Conservation (phyloP, 1,140 invertebrate genomes). For the Neotoxoptera formosana region DNA sequence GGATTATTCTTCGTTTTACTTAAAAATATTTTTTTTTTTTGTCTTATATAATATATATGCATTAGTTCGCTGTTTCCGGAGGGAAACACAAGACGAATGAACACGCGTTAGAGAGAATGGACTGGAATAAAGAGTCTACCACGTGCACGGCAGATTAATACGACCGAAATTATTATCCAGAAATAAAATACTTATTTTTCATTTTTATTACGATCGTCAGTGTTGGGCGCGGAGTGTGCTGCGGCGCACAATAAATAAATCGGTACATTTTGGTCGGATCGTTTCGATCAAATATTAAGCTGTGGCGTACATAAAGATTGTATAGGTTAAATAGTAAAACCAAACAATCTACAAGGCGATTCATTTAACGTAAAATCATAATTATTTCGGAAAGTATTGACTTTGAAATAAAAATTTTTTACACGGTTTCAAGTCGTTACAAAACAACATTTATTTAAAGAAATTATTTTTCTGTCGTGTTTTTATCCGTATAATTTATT, state of each 20-base stretch:
- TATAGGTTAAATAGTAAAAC: too few species aligned
- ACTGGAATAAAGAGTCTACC: not conserved
- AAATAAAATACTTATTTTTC: conserved; percentile 19
- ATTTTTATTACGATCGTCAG: not conserved
- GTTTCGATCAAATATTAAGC: not conserved
- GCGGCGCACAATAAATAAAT: not conserved
- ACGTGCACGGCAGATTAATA: not conserved
- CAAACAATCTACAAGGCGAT: too few species aligned
- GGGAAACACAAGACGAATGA: not conserved
- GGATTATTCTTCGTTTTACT: not conserved
- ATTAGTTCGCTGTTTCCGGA: not conserved
- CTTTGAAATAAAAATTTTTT: too few species aligned
- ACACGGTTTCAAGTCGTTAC: too few species aligned
- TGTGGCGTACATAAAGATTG: not conserved
- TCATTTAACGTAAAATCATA: too few species aligned
- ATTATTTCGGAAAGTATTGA: too few species aligned
- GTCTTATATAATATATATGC: not conserved
- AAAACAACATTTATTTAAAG: too few species aligned
- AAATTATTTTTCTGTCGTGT: too few species aligned
- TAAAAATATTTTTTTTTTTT: not conserved
- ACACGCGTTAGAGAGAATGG: not conserved
- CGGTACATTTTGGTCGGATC: not conserved
- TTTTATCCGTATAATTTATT: too few species aligned
- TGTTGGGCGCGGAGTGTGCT: not conserved
- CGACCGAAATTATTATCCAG: not conserved